Evolutionary conservation across 2,797 vertebrate genomes (phyloP), one percentile per base, ranked within the genome.

Genomic region (Dromococcyx pavoninus): DNA sequence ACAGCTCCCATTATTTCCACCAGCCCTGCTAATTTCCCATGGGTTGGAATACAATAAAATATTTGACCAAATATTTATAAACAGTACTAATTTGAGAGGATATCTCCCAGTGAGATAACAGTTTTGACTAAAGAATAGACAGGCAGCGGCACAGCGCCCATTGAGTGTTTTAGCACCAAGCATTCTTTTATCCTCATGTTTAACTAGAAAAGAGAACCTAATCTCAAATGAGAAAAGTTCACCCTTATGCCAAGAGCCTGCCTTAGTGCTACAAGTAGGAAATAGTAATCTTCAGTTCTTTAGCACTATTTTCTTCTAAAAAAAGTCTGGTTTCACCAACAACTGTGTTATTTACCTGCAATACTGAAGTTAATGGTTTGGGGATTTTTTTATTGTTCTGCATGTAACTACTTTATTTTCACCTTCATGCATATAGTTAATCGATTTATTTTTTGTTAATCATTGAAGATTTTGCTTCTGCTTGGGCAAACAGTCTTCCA

Each of bases 61-160:
- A 71, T 61, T 91, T 86, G 61, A 95, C 87, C 54, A 91, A 89
- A 72, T 89, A 92, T 83, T 94, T 85, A 94, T 80, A 61, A 74
- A 56, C 33, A 88, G 23, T 18, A 54, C 16, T 35, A 83, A 65
- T 71, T 58, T 23, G 23, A 83, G 44, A 71, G 27, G 48, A 7
- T 27, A 30, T 54, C 57, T 89, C 28, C 58, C n/a, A 62, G 60
- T 15, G 58, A 60, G n/a, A 12, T 71, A 66, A 64, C 11, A 35
- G 13, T 83, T 91, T 65, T 69, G 41, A 56, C 58, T 76, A 57
- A 62, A 30, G 39, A 85, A 64, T 0, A 71, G 46, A 61, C 73
- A 84, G 60, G 53, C 9, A 79, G 72, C 0, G 4, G 39, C 39
- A 69, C 6, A 41, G 9, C 5, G 12, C 62, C n/a, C 35, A 74